phyloP scores from a whole-genome alignment of 1,140 invertebrate species.

The Wiebesia pumilae region DNA sequence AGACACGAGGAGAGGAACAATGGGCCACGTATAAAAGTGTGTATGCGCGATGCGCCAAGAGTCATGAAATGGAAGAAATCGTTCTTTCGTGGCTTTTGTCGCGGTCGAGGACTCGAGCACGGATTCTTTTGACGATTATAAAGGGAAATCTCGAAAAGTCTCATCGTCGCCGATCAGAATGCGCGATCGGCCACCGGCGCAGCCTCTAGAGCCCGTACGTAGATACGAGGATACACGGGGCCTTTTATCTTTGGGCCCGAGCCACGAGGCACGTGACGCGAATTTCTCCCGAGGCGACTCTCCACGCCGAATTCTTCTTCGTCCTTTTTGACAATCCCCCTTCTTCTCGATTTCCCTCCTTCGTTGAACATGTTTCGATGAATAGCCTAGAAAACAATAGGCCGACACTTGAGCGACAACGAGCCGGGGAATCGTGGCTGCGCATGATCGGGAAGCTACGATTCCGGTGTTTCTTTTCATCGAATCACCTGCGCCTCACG shows the following conservation, averaged over 20 bases:
- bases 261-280: slow-evolving; percentile 2
- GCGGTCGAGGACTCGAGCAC: not conserved
- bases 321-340: not conserved
- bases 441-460: slow-evolving; percentile 14
- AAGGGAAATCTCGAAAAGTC: not conserved
- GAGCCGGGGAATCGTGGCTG: not conserved
- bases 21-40: not conserved
- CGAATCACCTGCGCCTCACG: not conserved
- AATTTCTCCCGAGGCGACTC: not conserved
- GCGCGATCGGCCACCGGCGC: slow-evolving; percentile 37
- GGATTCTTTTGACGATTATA: not conserved
- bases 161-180: slow-evolving; percentile 22
- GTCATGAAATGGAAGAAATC: slow-evolving; percentile 10
- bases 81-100: not conserved
- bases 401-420: not conserved
- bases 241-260: no score
- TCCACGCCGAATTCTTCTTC: not conserved
- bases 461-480: not conserved
- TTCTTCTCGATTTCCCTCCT: not conserved
- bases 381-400: slow-evolving; percentile 30
- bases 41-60: not conserved
- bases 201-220: not conserved
- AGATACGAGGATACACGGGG: not conserved
- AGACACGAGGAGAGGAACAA: not conserved
- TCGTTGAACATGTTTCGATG: not conserved